Conservation (phyloP, 1,140 invertebrate species). For the Pseudomyrmex concolor region DNA sequence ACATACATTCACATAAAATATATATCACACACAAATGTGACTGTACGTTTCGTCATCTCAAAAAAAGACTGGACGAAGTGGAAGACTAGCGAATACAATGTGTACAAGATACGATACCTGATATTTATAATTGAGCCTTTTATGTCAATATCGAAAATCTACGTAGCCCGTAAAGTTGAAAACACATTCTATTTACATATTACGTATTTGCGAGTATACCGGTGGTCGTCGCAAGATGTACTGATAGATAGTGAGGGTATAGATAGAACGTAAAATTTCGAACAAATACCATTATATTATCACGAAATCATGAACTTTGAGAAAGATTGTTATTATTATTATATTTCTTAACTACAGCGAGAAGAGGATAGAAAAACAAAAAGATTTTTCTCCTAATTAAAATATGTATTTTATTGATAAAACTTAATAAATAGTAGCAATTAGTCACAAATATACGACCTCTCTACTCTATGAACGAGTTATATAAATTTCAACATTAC, state of each 20-base stretch:
- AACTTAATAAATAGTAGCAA: conserved; percentile 66
- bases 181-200: conserved; percentile 15
- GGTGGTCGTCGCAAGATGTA: conserved; percentile 15
- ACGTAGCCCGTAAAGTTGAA: conserved; percentile 56
- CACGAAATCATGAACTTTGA: conserved; percentile 7
- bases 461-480: not conserved
- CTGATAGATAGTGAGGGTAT: not conserved
- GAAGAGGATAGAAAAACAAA: conserved; percentile 16
- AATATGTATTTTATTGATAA: conserved; percentile 69
- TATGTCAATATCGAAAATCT: conserved; percentile 59
- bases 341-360: conserved; percentile 41
- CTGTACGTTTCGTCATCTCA: conserved; percentile 48
- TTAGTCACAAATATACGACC: conserved; percentile 39
- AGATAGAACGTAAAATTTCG: conserved; percentile 48
- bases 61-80: conserved; percentile 64
- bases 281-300: conserved; percentile 3
- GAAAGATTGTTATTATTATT: conserved; percentile 43
- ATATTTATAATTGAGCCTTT: conserved; percentile 68
- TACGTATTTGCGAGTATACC: conserved; percentile 27
- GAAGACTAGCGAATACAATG: conserved; percentile 39
- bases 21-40: conserved; percentile 43
- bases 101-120: conserved; percentile 72
- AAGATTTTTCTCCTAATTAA: conserved; percentile 52
- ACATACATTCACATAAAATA: conserved; percentile 55
- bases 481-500: conserved; percentile 1